These are phyloP conservation scores for Heteronetta atricapilla DNA, from an alignment of 2,113 vertebrate genomes.

Conservation along the genomic window DNA sequence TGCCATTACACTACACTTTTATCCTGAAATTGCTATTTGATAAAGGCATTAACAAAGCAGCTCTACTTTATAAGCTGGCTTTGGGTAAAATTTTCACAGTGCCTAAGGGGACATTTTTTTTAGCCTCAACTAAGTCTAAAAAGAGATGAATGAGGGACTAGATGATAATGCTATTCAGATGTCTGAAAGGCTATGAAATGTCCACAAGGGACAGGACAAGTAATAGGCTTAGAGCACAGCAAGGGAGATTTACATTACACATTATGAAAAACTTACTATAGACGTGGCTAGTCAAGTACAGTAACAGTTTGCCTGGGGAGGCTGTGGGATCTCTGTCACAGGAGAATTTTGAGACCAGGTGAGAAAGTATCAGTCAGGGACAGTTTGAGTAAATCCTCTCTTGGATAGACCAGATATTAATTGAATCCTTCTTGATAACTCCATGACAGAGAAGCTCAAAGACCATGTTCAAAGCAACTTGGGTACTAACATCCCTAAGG, in stretches of 20 bases:
- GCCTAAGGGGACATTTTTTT: constrained; percentile 11
- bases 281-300: background rate
- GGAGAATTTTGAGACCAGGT: constrained; percentile 31
- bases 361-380: constrained; percentile 16
- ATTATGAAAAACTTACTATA: constrained; percentile 27
- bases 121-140: constrained; percentile 1
- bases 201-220: constrained; percentile 49
- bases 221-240: constrained; percentile 51
- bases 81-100: constrained; percentile 23
- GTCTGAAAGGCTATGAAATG: constrained; percentile 37
- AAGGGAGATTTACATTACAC: background rate
- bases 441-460: constrained; percentile 29
- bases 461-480: background rate
- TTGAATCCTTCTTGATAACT: constrained; percentile 15
- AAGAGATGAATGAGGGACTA: background rate
- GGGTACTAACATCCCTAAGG: background rate
- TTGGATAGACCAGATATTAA: background rate
- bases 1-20: background rate
- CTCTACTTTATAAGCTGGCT: background rate
- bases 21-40: constrained; percentile 12
- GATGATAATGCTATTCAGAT: constrained; percentile 14
- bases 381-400: background rate
- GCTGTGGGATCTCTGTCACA: background rate
- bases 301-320: constrained; percentile 15
- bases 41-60: constrained; percentile 38